Evolutionary conservation across 2,888 invertebrate species (phyloP).

Genomic region (Cryptocephalus primarius): DNA sequence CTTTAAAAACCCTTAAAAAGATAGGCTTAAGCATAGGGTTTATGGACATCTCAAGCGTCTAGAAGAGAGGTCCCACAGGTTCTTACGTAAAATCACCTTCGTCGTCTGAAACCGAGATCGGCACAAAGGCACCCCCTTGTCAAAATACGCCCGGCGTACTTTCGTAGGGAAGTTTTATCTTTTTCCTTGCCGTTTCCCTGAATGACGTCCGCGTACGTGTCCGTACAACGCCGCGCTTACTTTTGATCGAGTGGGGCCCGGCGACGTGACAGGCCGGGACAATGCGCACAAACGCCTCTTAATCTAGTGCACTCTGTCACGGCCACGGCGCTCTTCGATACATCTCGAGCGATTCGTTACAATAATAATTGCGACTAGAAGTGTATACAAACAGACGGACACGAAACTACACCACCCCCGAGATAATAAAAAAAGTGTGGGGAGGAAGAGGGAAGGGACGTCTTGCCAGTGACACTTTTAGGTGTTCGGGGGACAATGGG

Average conservation of each 20-base stretch:
- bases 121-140: no score
- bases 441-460: background rate
- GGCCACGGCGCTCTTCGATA: slow-evolving; percentile 22
- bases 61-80: no score
- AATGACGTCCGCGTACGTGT: slow-evolving; percentile 8
- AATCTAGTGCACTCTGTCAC: slow-evolving; percentile 34
- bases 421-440: slow-evolving; percentile 5
- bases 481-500: background rate
- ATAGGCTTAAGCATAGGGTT: no score
- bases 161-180: no score
- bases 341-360: slow-evolving; percentile 12
- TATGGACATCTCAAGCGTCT: no score
- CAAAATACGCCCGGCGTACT: no score
- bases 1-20: no score
- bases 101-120: no score
- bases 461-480: background rate
- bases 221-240: slow-evolving; percentile 15
- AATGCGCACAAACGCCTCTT: slow-evolving; percentile 23
- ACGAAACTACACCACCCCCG: slow-evolving; percentile 6
- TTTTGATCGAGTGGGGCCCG: slow-evolving; percentile 33
- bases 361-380: slow-evolving; percentile 5
- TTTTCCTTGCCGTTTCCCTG: no score
- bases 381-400: background rate
- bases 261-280: slow-evolving; percentile 25
- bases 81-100: no score